These are phyloP conservation scores for Bubo scandiacus DNA, from an alignment of 2,113 vertebrate genomes.

Conservation along the genomic window DNA sequence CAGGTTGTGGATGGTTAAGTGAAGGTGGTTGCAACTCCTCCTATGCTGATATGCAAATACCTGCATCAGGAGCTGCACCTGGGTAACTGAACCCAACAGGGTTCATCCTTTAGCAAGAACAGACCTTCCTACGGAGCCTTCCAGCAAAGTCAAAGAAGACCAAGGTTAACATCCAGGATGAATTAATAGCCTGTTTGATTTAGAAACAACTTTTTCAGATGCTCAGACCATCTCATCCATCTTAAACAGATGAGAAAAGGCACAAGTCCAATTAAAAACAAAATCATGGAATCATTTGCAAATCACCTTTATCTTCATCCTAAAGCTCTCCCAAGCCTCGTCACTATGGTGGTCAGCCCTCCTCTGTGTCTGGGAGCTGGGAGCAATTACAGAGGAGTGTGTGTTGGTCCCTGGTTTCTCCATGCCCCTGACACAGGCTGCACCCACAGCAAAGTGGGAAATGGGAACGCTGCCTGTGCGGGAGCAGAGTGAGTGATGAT, in stretches of 20 bases:
- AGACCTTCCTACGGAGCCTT: background rate
- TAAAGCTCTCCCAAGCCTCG: background rate
- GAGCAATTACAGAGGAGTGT: fast-evolving
- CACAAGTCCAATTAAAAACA: background rate
- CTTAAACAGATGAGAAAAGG: background rate
- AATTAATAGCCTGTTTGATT: constrained; percentile 10
- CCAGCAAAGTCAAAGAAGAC: background rate
- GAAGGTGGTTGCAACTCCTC: background rate
- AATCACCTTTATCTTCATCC: background rate
- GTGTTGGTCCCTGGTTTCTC: background rate
- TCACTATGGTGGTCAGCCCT: fast-evolving
- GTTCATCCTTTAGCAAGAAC: background rate
- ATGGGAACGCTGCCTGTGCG: fast-evolving
- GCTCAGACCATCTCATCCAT: background rate
- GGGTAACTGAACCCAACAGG: background rate
- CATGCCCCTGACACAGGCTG: background rate
- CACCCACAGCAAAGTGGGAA: background rate
- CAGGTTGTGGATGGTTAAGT: background rate
- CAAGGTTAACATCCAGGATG: background rate
- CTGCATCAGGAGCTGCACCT: background rate
- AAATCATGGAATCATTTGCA: constrained; percentile 6
- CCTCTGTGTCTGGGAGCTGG: background rate
- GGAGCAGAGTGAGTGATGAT: background rate
- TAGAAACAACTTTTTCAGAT: background rate
- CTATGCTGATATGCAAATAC: background rate